These are phyloP conservation scores for Autographa gamma DNA, from an alignment of 2,888 invertebrate species.

Conservation along the genomic window DNA sequence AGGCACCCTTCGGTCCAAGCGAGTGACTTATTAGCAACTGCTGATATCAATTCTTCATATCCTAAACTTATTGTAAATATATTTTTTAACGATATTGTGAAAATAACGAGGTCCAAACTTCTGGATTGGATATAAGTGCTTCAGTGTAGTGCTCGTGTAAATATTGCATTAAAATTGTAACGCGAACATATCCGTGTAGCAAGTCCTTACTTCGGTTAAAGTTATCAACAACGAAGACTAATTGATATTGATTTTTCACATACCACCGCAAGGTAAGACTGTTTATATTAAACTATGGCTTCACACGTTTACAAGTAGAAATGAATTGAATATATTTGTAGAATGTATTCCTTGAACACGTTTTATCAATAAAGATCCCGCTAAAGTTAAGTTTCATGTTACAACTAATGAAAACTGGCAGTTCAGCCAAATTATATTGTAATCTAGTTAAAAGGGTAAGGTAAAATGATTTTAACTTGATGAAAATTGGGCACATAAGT, in stretches of 20 bases:
- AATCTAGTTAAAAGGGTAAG: slow-evolving; percentile 26
- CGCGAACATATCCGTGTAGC: slow-evolving; percentile 60
- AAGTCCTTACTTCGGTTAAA: slow-evolving; percentile 45
- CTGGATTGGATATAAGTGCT: slow-evolving; percentile 59
- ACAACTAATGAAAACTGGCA: slow-evolving; percentile 49
- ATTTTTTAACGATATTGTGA: slow-evolving; percentile 51
- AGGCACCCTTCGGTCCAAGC: slow-evolving; percentile 77
- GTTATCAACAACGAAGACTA: slow-evolving; percentile 68
- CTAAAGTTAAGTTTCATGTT: slow-evolving; percentile 36
- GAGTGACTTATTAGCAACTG: slow-evolving; percentile 79
- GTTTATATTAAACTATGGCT: slow-evolving; percentile 42
- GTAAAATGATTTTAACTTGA: slow-evolving; percentile 21
- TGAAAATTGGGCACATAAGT: background rate
- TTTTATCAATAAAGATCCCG: background rate
- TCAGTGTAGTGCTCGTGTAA: slow-evolving; percentile 73
- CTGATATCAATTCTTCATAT: slow-evolving; percentile 75
- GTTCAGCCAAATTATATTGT: slow-evolving; percentile 26
- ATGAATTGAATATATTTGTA: slow-evolving; percentile 16
- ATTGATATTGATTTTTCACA: slow-evolving; percentile 72
- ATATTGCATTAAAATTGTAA: slow-evolving; percentile 55
- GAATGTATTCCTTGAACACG: background rate
- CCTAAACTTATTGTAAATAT: slow-evolving; percentile 58
- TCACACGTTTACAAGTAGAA: slow-evolving; percentile 25
- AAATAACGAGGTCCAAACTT: slow-evolving; percentile 75
- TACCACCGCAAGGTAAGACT: slow-evolving; percentile 70